phyloP scores from a whole-genome alignment of 2,113 vertebrate species.

The Urocolius indicus region DNA sequence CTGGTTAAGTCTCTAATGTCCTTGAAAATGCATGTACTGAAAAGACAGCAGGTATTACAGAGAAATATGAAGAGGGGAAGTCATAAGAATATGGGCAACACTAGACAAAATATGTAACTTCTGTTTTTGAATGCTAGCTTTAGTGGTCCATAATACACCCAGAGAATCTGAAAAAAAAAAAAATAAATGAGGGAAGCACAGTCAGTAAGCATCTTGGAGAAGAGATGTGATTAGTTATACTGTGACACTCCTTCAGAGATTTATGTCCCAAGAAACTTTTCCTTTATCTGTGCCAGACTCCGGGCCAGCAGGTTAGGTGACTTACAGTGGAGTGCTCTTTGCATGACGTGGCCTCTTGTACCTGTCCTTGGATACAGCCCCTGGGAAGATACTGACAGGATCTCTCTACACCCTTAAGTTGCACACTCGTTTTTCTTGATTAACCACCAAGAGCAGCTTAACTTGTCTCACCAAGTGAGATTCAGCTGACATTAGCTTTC shows the following conservation, averaged over 20 bases:
- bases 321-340: neutral
- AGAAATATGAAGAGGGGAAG: neutral
- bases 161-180: neutral
- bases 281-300: neutral
- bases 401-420: neutral
- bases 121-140: neutral
- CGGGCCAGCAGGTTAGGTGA: neutral
- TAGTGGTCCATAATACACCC: neutral
- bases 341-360: neutral
- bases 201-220: neutral
- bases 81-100: neutral
- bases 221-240: neutral
- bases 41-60: neutral
- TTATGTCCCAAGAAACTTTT: neutral
- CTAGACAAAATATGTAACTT: neutral
- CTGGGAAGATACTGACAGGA: neutral
- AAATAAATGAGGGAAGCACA: neutral
- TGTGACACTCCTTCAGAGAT: neutral
- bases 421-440: neutral
- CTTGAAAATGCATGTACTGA: neutral
- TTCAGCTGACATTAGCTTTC: neutral
- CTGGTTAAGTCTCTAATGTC: accelerated
- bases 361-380: neutral
- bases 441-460: neutral
- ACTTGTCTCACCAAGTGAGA: neutral